phyloP scores from a whole-genome alignment of 2,113 vertebrate species.

The Oncorhynchus nerka region DNA sequence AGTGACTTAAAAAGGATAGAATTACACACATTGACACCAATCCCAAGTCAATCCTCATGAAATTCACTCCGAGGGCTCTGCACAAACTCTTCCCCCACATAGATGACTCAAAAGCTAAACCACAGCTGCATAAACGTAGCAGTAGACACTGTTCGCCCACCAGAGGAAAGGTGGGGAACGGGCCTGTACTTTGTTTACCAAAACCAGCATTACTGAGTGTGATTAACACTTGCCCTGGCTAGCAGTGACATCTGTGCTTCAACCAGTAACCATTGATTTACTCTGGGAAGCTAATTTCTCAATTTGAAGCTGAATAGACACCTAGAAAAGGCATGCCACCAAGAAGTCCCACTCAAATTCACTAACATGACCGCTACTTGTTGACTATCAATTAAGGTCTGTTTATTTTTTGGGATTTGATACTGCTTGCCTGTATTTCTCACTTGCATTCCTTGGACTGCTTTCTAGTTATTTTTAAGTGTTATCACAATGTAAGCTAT shows the following conservation, averaged over 20 bases:
- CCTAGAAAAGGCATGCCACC: background rate
- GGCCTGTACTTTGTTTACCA: slow-evolving; percentile 8
- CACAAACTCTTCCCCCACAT: slow-evolving; percentile 68
- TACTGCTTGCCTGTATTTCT: background rate
- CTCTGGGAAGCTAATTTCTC: too few species aligned
- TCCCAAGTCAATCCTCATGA: background rate
- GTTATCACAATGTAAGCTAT: too few species aligned
- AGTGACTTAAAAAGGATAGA: too few species aligned
- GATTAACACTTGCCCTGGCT: too few species aligned
- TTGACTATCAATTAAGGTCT: background rate
- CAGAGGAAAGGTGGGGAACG: slow-evolving; percentile 84
- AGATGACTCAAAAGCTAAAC: slow-evolving; percentile 95
- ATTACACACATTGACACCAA: background rate
- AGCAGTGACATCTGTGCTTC: too few species aligned
- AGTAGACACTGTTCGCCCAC: slow-evolving; percentile 91
- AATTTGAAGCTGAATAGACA: background rate
- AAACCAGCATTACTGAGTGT: slow-evolving; percentile 13
- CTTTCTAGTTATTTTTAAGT: background rate
- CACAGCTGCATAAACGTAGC: slow-evolving; percentile 97
- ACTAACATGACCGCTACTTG: background rate
- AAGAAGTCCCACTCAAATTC: background rate
- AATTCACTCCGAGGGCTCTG: slow-evolving; percentile 43
- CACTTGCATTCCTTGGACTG: background rate
- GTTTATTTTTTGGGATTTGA: too few species aligned
- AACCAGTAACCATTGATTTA: too few species aligned